Evolutionary conservation across 1,140 invertebrate species (phyloP), one percentile per base, ranked within the genome.

Genomic region (Periplaneta americana): DNA sequence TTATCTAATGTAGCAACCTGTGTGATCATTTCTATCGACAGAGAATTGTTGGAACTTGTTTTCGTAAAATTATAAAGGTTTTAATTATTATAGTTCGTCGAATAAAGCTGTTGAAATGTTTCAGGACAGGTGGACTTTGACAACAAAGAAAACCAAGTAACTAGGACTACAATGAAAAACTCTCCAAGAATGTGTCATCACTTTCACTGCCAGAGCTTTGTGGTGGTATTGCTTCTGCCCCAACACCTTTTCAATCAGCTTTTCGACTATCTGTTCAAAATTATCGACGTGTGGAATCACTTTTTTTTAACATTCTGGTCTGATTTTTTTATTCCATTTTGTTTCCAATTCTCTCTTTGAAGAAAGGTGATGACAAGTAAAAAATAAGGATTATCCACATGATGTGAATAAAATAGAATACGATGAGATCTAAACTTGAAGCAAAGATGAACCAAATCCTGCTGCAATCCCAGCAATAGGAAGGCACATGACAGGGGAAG

Each of bases 231-330:
- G 10, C 4, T 66, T 22, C 11, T 8, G 28, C 4, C 48, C 48
- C 22, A 66, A 66, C 48, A 66, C 48, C 48, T 66, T 28, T 13
- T 66, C 22, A 66, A 66, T 66, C 48, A 66, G 48, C 48, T n/a
- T 66, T 66, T n/a, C 22, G 13, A 66, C 22, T 66, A 8, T 9
- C 48, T 66, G 48, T 77, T 77, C 35, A 36, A 77, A 77, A 18
- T 77, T 77, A 77, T 77, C 75, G 35, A 77, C 75, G 75, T 36
- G 75, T 77, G 75, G 75, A 33, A 77, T 77, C 75, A 77, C 75
- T 77, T 34, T 34, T 17, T 17, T 33, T 77, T 77, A 22, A 22
- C 31, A 13, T 77, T 33, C 33, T 9, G 13, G 75, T 22, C 75
- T 13, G 13, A 28, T 28, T 66, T 66, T 66, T 28, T 66, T 33